Conservation (phyloP, 2,797 vertebrate species). For the Loris lydekkerianus region DNA sequence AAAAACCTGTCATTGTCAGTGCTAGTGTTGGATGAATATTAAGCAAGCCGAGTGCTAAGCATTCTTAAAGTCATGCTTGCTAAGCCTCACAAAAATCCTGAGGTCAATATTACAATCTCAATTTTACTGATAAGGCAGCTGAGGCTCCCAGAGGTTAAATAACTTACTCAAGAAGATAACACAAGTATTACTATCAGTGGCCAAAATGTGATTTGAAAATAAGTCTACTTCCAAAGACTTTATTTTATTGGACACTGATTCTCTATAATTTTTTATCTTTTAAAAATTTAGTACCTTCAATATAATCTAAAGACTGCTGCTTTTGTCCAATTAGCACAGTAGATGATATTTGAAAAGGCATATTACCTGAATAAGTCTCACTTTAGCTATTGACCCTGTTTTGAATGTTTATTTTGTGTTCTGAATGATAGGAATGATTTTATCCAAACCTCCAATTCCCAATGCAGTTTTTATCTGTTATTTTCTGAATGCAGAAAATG, state of each 20-base stretch:
- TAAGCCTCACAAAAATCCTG: constrained; percentile 49
- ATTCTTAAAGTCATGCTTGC: constrained; percentile 57
- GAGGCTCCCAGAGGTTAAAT: constrained; percentile 14
- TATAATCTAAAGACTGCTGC: constrained; percentile 26
- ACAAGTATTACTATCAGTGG: constrained; percentile 1
- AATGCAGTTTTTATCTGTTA: constrained; percentile 7
- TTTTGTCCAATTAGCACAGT: neutral
- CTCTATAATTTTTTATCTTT: neutral
- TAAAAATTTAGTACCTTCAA: neutral
- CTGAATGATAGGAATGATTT: constrained; percentile 47
- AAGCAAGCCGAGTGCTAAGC: neutral
- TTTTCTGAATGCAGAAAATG: constrained; percentile 54
- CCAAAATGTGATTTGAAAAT: constrained; percentile 46
- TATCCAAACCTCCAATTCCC: constrained; percentile 22
- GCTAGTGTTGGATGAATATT: neutral
- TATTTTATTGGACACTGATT: constrained; percentile 24
- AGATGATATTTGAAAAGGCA: constrained; percentile 24
- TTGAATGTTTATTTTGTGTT: constrained; percentile 58
- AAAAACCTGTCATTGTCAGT: constrained; percentile 48
- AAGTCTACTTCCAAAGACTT: constrained; percentile 40
- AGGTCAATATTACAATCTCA: constrained; percentile 27
- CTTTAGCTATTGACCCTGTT: constrained; percentile 17
- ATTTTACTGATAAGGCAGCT: constrained; percentile 42
- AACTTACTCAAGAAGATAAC: constrained; percentile 51
- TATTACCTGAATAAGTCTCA: neutral